phyloP scores from a whole-genome alignment of 1,140 invertebrate genomes.

The Drosophila ercepeae region DNA sequence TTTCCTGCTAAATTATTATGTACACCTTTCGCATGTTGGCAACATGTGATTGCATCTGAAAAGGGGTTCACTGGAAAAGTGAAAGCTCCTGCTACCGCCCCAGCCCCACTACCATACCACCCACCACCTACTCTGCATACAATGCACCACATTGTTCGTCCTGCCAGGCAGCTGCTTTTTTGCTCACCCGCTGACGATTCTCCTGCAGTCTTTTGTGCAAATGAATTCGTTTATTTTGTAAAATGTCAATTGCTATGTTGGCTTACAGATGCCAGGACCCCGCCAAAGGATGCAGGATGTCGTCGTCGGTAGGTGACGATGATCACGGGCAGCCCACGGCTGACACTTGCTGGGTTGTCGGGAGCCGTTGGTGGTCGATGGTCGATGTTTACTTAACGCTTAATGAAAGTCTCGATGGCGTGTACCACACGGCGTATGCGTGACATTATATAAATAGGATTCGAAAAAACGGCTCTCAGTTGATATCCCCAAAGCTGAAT shows the following conservation, averaged over 20 bases:
- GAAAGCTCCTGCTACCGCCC: conserved; percentile 42
- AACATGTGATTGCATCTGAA: conserved; percentile 76
- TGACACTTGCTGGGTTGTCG: conserved; percentile 58
- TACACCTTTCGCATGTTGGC: conserved; percentile 78
- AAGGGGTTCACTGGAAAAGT: conserved; percentile 43
- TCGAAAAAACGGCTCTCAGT: background rate
- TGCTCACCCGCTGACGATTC: background rate
- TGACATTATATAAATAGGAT: conserved; percentile 19
- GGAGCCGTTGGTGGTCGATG: conserved; percentile 16
- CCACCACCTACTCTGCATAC: conserved; percentile 16
- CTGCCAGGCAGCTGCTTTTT: conserved; percentile 17
- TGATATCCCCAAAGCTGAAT: conserved; percentile 1
- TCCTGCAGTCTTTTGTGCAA: conserved; percentile 63
- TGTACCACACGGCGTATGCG: conserved; percentile 64
- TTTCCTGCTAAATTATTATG: conserved; percentile 67
- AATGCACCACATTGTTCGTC: conserved; percentile 47
- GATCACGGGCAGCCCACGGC: conserved; percentile 46
- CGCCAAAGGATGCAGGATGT: background rate
- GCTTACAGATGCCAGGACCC: conserved; percentile 30
- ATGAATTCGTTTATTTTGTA: conserved; percentile 82
- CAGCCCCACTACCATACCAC: conserved; percentile 17
- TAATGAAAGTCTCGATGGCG: conserved; percentile 67
- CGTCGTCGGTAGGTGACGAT: background rate
- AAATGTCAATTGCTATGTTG: conserved; percentile 77
- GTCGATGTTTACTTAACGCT: conserved; percentile 63